Conservation (phyloP, 2,888 invertebrate genomes). For the Venusia cambrica region DNA sequence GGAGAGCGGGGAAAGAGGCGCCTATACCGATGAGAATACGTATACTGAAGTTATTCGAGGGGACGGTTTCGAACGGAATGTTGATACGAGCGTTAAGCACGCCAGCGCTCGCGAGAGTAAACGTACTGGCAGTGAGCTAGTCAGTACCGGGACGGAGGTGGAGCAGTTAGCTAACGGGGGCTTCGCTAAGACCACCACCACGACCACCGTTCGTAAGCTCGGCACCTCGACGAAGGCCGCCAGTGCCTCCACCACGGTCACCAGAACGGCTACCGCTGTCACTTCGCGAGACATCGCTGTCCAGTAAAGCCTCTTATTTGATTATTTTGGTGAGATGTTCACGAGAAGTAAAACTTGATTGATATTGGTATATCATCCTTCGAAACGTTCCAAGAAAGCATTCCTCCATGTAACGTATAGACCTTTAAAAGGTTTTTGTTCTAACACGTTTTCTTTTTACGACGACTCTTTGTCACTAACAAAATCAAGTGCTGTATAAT, state of each 20-base stretch:
- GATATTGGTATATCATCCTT: no score
- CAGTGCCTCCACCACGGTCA: conserved; percentile 55
- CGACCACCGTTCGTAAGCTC: conserved; percentile 62
- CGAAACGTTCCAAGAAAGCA: no score
- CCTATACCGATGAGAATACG: conserved; percentile 46
- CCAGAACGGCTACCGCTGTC: conserved; percentile 60
- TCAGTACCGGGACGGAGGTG: conserved; percentile 61
- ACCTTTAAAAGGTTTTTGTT: no score
- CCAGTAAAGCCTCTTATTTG: conserved; percentile 45
- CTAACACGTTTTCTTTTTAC: conserved; percentile 6
- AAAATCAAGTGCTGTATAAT: conserved; percentile 11
- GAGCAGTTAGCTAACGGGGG: conserved; percentile 66
- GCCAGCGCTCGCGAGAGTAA: conserved; percentile 58
- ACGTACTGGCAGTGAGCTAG: conserved; percentile 58
- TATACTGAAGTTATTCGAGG: conserved; percentile 51
- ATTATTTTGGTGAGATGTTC: no score
- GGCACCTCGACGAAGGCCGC: conserved; percentile 65
- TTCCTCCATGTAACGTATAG: no score
- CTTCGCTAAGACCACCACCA: conserved; percentile 63
- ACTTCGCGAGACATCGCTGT: conserved; percentile 70
- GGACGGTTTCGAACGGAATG: conserved; percentile 59
- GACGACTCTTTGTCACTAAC: conserved; percentile 1
- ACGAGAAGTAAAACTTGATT: conserved; percentile 17
- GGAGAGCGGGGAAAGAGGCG: conserved; percentile 57
- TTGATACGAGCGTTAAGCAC: conserved; percentile 54